Base-by-base conservation (phyloP, 1,140 invertebrate species). In the Brachionus calyciflorus region DNA sequence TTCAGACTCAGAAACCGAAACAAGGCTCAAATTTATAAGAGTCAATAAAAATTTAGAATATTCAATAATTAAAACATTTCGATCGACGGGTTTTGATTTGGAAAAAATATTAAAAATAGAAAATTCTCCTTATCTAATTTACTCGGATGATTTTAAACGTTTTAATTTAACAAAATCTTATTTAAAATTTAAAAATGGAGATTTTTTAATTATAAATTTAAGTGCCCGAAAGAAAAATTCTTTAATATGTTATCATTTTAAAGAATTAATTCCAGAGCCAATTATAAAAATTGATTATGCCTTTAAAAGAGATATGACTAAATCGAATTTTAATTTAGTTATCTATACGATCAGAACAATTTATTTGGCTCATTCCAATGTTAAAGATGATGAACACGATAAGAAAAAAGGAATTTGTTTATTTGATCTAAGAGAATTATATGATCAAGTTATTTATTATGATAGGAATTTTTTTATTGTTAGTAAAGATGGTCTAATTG, bases 351-450 rank as follows among this genome's bases (percentile, higher is more conserved):
- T 44, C 21, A 65, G 24, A 24, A 30, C 33, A 12, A 10, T 65
- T 10, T 65, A 24, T 44, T 44, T 65, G 37, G 60, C 40, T 26
- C 60, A 65, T 65, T 24, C 60, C 3, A 65, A 33, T 37, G 30
- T 37, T 0, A 60, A 60, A 37, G 30, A 60, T n/a, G 55, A 33
- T 17, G 28, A 60, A 7, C 37, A 65, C n/a, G 40, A 44, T 2
- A 65, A 46, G 10, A 6, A 3, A 65, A 65, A 65, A 26, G 60
- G 60, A n/a, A 21, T 65, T 21, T 65, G 60, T n/a, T 21, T 44
- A 10, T 65, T 65, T 19, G 41, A 65, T 12, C 19, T 65, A 2
- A 65, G 44, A n/a, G 40, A n/a, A 3, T 21, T 2, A 19, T 65
- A 0, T 65, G 60, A 65, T 19, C 40, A 65, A 24, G 60, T 65